Conservation (phyloP, 2,888 invertebrate genomes). For the Brachyptera putata region DNA sequence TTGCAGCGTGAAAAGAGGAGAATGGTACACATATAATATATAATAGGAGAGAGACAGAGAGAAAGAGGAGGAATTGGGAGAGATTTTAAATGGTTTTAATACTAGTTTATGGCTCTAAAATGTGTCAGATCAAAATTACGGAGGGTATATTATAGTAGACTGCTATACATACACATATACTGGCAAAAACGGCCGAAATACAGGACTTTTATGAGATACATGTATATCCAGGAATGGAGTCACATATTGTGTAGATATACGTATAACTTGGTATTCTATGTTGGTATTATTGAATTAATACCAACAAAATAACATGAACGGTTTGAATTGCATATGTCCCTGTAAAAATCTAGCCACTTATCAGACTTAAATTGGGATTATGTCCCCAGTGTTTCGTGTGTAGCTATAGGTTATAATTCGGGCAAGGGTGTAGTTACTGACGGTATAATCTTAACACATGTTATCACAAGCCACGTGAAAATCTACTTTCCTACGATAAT, state of each 20-base stretch:
- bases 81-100: slow-evolving; percentile 29
- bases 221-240: neutral
- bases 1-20: neutral
- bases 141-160: neutral
- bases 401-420: neutral
- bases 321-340: neutral
- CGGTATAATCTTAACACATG: slow-evolving; percentile 16
- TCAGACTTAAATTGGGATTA: slow-evolving; percentile 10
- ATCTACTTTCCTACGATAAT: neutral
- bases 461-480: neutral
- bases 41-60: too few relatives aligned
- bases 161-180: neutral
- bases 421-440: neutral
- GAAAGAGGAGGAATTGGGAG: too few relatives aligned
- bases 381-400: neutral
- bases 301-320: slow-evolving; percentile 1
- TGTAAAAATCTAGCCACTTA: slow-evolving; percentile 8
- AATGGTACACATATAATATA: too few relatives aligned
- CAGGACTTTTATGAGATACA: neutral
- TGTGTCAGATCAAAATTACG: slow-evolving; percentile 29
- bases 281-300: slow-evolving; percentile 7
- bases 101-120: slow-evolving; percentile 30
- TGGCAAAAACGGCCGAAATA: neutral
- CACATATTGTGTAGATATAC: neutral
- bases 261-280: neutral